Conservation (phyloP, 2,797 vertebrate genomes). For the Micropoecilia bifurca region DNA sequence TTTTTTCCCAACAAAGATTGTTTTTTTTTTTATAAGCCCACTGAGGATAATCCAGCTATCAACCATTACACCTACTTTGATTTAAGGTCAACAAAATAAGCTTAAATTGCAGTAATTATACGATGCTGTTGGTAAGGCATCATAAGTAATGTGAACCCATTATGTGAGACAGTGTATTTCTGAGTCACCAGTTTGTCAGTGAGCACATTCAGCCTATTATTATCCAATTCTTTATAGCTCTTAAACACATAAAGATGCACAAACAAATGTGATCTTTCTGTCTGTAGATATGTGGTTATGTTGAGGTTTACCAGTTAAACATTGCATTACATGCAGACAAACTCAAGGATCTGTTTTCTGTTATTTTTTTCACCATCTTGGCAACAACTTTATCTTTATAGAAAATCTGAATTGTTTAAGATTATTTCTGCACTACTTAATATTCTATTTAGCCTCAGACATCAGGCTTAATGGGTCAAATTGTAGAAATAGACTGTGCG, state of each 20-base stretch:
- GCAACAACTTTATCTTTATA: slow-evolving; percentile 16
- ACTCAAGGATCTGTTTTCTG: slow-evolving; percentile 29
- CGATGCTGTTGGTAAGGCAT: neutral
- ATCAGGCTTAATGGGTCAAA: neutral
- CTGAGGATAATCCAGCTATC: neutral
- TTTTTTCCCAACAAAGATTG: neutral
- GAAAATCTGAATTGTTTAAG: neutral
- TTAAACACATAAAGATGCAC: neutral
- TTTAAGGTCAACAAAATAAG: neutral
- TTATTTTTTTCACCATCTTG: slow-evolving; percentile 36
- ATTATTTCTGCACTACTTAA: neutral
- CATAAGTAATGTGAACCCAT: neutral
- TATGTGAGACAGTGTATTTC: neutral
- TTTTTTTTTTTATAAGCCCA: neutral
- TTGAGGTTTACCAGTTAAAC: slow-evolving; percentile 34
- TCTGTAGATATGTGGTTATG: neutral
- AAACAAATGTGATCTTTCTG: neutral
- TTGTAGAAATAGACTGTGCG: neutral
- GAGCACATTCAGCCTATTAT: neutral
- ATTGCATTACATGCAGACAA: slow-evolving; percentile 22
- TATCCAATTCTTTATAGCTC: neutral
- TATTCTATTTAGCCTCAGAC: neutral
- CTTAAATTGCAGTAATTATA: neutral
- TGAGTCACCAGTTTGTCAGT: neutral
- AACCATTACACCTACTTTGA: neutral